A percentile compares a stretch with the other conserved stretches of the same genome.
These are phyloP conservation scores for Zosterops lateralis DNA, from an alignment of 2,113 vertebrate genomes.

Conservation along the genomic window DNA sequence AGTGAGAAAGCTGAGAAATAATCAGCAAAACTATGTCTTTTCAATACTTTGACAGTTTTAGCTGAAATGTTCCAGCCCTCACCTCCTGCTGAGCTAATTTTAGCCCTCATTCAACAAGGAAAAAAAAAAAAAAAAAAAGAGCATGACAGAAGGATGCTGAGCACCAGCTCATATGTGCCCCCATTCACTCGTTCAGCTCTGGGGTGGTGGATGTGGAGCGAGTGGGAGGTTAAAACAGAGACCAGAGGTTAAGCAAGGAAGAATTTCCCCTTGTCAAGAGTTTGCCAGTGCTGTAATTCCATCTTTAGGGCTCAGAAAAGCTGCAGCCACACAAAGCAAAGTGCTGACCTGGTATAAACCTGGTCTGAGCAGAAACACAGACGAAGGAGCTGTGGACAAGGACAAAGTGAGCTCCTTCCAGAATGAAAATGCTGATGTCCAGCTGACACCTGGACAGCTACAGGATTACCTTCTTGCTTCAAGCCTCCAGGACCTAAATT, in stretches of 20 bases:
- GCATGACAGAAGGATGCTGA: neutral
- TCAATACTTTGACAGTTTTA: neutral
- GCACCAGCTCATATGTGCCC: neutral
- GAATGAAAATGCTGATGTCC: accelerated
- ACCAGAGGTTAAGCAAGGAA: neutral
- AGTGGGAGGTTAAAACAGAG: neutral
- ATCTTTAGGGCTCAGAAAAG: neutral
- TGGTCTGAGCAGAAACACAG: neutral
- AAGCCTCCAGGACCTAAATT: neutral
- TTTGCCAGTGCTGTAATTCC: neutral
- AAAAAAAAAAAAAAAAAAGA: neutral
- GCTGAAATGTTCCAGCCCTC: slow-evolving; percentile 4
- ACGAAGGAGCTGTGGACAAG: neutral
- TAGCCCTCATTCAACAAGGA: neutral
- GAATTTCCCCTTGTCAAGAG: neutral
- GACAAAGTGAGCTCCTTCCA: neutral
- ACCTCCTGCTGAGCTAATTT: slow-evolving; percentile 25
- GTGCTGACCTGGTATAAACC: neutral
- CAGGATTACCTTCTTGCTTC: neutral
- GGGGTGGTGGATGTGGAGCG: neutral
- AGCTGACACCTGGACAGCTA: neutral
- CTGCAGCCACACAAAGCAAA: neutral
- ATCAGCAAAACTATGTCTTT: neutral
- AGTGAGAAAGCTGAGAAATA: neutral
- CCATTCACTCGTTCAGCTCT: neutral